A percentile compares a stretch with the other conserved stretches of the same genome.
Conservation (phyloP, 2,888 invertebrate genomes). For the Epinotia nisella region DNA sequence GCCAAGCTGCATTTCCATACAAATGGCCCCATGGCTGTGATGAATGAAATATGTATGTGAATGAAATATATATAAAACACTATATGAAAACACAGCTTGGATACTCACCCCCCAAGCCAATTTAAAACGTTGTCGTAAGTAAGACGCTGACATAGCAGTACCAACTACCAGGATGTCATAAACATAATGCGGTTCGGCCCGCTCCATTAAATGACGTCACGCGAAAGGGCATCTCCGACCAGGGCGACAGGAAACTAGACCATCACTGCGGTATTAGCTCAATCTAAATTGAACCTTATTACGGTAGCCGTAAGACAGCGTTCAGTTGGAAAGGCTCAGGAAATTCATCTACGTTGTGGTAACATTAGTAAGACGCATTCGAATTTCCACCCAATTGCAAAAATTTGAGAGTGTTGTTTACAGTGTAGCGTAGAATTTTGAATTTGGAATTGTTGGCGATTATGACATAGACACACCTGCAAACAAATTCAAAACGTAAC, state of each 20-base stretch:
- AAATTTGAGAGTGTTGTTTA: not conserved
- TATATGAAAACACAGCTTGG: no score
- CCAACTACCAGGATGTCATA: slow-evolving; percentile 20
- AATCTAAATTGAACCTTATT: not conserved
- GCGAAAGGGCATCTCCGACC: slow-evolving; percentile 17
- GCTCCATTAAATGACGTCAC: slow-evolving; percentile 17
- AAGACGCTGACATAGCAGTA: not conserved
- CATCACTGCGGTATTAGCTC: slow-evolving; percentile 9
- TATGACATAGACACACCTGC: not conserved
- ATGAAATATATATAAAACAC: no score
- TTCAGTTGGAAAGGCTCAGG: not conserved
- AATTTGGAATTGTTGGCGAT: not conserved
- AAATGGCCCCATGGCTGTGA: no score
- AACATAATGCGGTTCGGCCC: slow-evolving; percentile 11
- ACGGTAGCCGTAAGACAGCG: not conserved
- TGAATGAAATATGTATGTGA: no score
- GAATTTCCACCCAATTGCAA: not conserved
- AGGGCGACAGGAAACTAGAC: slow-evolving; percentile 13
- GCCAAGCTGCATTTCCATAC: no score
- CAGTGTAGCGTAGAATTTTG: not conserved
- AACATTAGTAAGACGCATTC: not conserved
- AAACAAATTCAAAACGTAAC: not conserved
- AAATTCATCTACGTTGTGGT: slow-evolving; percentile 1
- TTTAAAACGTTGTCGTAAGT: not conserved
- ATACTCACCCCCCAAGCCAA: not conserved